Evolutionary conservation across 1,140 invertebrate genomes (phyloP).

Genomic region (Notospermus geniculatus): DNA sequence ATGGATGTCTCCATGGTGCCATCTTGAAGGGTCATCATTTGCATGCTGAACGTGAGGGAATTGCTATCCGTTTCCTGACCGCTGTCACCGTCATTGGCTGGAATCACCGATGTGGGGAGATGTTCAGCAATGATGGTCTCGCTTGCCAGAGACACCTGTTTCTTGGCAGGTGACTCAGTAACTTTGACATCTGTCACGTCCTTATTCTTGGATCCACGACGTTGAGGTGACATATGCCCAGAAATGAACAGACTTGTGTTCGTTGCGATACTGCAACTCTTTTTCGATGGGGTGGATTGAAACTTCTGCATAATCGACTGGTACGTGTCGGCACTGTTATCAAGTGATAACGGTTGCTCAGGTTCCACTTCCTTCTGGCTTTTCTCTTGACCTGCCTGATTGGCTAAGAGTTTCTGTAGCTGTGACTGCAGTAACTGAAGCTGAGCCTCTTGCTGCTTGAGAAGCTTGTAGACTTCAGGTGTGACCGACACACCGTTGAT

Average conservation of each 20-base stretch:
- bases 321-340: not conserved
- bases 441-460: constrained; percentile 46
- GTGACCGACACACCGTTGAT: too few relatives aligned
- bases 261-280: constrained; percentile 36
- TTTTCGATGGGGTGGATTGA: not conserved
- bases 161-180: too few relatives aligned
- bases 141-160: too few relatives aligned
- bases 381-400: too few relatives aligned
- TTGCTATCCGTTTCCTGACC: not conserved
- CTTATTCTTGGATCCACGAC: too few relatives aligned
- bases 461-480: constrained; percentile 27
- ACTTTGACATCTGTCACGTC: too few relatives aligned
- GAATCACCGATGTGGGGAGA: not conserved
- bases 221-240: not conserved
- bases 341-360: not conserved
- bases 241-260: constrained; percentile 33
- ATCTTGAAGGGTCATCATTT: constrained; percentile 30
- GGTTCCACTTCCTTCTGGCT: not conserved
- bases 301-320: not conserved
- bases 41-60: constrained; percentile 2
- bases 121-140: too few relatives aligned
- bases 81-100: not conserved
- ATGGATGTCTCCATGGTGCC: constrained; percentile 41
- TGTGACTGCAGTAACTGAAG: constrained; percentile 45
- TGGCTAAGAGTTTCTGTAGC: constrained; percentile 35